These are phyloP conservation scores for Cyclina sinensis DNA, from an alignment of 1,140 invertebrate genomes.

Conservation along the genomic window DNA sequence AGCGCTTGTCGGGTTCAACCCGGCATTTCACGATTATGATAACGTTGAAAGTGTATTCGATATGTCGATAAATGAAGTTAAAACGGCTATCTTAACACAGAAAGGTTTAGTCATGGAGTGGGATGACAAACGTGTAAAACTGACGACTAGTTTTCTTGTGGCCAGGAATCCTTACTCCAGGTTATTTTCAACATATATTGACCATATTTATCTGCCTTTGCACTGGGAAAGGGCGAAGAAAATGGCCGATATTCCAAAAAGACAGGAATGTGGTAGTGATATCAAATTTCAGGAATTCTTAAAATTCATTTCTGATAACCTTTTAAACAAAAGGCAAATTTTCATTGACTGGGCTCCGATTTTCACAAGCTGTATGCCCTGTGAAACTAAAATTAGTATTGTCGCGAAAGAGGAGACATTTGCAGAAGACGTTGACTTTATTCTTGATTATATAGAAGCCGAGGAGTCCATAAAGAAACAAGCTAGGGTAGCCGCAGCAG, in stretches of 20 bases:
- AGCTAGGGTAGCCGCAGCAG: too few relatives aligned
- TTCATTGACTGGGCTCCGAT: constrained; percentile 14
- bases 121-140: neutral
- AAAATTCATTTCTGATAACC: neutral
- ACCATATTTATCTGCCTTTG: neutral
- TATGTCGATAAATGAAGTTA: neutral
- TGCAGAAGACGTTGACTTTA: constrained; percentile 2
- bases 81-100: neutral
- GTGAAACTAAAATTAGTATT: constrained; percentile 18
- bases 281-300: constrained; percentile 23
- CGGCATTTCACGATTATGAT: neutral
- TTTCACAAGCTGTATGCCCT: constrained; percentile 3
- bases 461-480: neutral
- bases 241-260: neutral
- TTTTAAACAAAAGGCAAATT: neutral
- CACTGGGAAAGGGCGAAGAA: neutral
- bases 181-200: constrained; percentile 4
- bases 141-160: constrained; percentile 5
- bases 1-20: neutral
- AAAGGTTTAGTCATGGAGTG: neutral
- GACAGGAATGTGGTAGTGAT: constrained; percentile 17
- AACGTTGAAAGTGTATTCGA: neutral
- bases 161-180: constrained; percentile 31
- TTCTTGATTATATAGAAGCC: neutral
- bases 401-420: constrained; percentile 32